These are phyloP conservation scores for Drosophila orosa DNA, from an alignment of 1,140 invertebrate species.

Conservation along the genomic window DNA sequence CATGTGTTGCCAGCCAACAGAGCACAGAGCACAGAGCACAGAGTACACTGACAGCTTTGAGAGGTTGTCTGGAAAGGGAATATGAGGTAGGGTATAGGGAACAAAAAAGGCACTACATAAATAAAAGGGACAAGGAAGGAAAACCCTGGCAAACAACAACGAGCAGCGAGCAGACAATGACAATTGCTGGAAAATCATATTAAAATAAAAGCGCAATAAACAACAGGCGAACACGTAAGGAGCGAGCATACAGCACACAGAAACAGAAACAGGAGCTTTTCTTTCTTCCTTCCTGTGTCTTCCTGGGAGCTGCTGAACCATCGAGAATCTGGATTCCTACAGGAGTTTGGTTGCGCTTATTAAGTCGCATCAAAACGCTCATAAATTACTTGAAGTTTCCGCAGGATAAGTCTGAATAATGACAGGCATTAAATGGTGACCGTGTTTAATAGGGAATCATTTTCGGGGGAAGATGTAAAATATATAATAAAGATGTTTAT, in stretches of 20 bases:
- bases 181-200: constrained; percentile 70
- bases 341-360: constrained; percentile 24
- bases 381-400: constrained; percentile 34
- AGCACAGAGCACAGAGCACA: background rate
- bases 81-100: background rate
- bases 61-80: constrained; percentile 39
- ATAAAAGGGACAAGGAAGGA: constrained; percentile 28
- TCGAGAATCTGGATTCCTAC: background rate
- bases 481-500: background rate
- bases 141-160: constrained; percentile 23
- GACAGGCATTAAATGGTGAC: constrained; percentile 11
- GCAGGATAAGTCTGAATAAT: constrained; percentile 25
- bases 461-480: background rate
- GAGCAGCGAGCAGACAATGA: constrained; percentile 40
- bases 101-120: constrained; percentile 25
- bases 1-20: constrained; percentile 37
- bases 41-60: constrained; percentile 41
- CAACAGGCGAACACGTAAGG: constrained; percentile 19
- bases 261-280: constrained; percentile 20
- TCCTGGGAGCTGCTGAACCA: background rate
- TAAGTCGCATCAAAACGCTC: constrained; percentile 46
- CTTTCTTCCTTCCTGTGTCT: background rate
- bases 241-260: background rate
- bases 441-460: constrained; percentile 4
- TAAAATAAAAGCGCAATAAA: constrained; percentile 71